These are phyloP conservation scores for Spea multiplicata DNA, from an alignment of 2,113 vertebrate species.

Conservation along the genomic window DNA sequence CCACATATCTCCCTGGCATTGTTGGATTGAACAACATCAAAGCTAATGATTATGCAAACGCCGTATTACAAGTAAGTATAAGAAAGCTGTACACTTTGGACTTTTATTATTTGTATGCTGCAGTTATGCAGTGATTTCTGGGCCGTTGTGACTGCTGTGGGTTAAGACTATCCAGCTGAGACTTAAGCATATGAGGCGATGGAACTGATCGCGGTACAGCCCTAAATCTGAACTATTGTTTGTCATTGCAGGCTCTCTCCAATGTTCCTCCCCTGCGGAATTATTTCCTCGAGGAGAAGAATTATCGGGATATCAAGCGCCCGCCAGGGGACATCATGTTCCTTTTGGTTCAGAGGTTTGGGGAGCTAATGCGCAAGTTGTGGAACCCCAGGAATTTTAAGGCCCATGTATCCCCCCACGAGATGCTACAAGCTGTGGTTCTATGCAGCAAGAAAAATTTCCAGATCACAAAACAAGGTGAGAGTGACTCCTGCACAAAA, in stretches of 20 bases:
- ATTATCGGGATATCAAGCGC: constrained; percentile 83
- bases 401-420: constrained; percentile 93
- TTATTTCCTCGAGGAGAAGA: constrained; percentile 95
- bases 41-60: constrained; percentile 95
- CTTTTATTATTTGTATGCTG: no score
- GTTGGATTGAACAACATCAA: constrained; percentile 98
- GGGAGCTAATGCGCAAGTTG: constrained; percentile 95
- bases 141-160: no score
- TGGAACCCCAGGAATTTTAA: constrained; percentile 98
- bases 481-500: neutral
- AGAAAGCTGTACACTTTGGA: neutral
- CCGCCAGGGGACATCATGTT: constrained; percentile 97
- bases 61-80: constrained; percentile 83
- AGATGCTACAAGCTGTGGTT: constrained; percentile 97
- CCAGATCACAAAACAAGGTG: constrained; percentile 97
- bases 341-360: constrained; percentile 92
- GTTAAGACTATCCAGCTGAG: no score
- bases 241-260: constrained; percentile 78
- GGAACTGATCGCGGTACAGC: no score
- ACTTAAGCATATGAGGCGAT: no score
- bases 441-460: constrained; percentile 98
- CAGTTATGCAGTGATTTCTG: no score
- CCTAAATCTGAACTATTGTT: neutral
- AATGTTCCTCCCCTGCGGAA: constrained; percentile 93
- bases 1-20: constrained; percentile 94